Percentiles rank a stretch among this genome's conserved stretches.
Conservation (phyloP, 1,140 invertebrate species). For the Pseudomyrmex gracilis region DNA sequence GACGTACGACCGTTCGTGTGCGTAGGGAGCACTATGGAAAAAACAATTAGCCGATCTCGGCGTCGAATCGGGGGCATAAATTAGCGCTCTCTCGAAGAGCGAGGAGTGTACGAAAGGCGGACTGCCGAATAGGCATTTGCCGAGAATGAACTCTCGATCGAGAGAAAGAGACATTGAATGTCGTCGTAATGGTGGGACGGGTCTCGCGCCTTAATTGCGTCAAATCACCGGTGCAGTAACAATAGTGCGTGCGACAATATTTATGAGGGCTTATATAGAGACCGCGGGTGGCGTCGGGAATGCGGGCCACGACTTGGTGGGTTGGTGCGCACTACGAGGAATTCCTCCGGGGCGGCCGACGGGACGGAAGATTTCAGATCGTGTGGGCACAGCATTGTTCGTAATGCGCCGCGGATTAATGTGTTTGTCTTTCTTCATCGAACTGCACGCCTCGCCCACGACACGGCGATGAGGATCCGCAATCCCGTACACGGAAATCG, state of each 20-base stretch:
- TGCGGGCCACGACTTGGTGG: slow-evolving; percentile 27
- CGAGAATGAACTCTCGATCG: slow-evolving; percentile 2
- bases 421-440: slow-evolving; percentile 44
- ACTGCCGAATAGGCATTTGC: neutral
- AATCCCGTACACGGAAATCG: slow-evolving; percentile 25
- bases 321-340: slow-evolving; percentile 53
- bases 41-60: slow-evolving; percentile 71
- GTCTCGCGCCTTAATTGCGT: slow-evolving; percentile 76
- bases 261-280: slow-evolving; percentile 62
- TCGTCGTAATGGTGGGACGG: slow-evolving; percentile 62
- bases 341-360: slow-evolving; percentile 60
- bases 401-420: slow-evolving; percentile 41
- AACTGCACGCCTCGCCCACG: slow-evolving; percentile 23
- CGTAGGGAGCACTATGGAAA: slow-evolving; percentile 32
- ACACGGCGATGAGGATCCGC: slow-evolving; percentile 15
- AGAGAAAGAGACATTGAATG: neutral
- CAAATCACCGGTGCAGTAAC: slow-evolving; percentile 75
- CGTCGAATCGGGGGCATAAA: slow-evolving; percentile 64
- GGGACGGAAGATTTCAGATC: slow-evolving; percentile 35
- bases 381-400: slow-evolving; percentile 43
- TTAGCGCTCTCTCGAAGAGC: slow-evolving; percentile 60
- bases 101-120: neutral
- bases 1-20: slow-evolving; percentile 55
- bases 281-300: slow-evolving; percentile 71
- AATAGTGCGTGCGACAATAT: slow-evolving; percentile 71